Evolutionary conservation across 2,797 vertebrate species (phyloP).

Genomic region (Premnoplex brunnescens): DNA sequence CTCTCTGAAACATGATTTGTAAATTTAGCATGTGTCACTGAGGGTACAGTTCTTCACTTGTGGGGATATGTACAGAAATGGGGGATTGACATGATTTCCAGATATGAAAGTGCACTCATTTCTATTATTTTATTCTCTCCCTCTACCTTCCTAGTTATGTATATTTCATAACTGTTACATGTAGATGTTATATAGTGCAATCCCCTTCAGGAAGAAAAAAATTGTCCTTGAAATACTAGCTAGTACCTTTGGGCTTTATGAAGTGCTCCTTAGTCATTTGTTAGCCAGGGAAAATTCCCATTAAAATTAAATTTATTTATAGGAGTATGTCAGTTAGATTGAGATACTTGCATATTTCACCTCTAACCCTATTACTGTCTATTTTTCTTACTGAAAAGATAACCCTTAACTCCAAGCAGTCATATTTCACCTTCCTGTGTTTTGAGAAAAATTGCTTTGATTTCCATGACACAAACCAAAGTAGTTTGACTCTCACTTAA

Average conservation of each 20-base stretch:
- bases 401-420: not conserved
- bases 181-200: conserved; percentile 13
- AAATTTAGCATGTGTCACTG: not conserved
- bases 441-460: conserved; percentile 16
- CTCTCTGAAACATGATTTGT: not conserved
- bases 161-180: conserved; percentile 44
- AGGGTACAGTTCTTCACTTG: not conserved
- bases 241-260: conserved; percentile 4
- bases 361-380: not conserved
- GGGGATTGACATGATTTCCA: not conserved
- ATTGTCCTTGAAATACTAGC: conserved; percentile 36
- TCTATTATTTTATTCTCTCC: conserved; percentile 2
- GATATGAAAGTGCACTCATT: not conserved
- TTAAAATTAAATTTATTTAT: conserved; percentile 39
- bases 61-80: not conserved
- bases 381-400: conserved; percentile 15
- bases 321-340: not conserved
- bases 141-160: not conserved
- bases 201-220: conserved; percentile 20
- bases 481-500: conserved; percentile 15
- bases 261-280: conserved; percentile 1
- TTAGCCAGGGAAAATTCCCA: not conserved
- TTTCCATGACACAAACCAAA: not conserved
- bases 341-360: conserved; percentile 21
- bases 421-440: not conserved